Conservation (phyloP, 23 tunicate genomes). For the Oikopleura vanhoeffeni region DNA sequence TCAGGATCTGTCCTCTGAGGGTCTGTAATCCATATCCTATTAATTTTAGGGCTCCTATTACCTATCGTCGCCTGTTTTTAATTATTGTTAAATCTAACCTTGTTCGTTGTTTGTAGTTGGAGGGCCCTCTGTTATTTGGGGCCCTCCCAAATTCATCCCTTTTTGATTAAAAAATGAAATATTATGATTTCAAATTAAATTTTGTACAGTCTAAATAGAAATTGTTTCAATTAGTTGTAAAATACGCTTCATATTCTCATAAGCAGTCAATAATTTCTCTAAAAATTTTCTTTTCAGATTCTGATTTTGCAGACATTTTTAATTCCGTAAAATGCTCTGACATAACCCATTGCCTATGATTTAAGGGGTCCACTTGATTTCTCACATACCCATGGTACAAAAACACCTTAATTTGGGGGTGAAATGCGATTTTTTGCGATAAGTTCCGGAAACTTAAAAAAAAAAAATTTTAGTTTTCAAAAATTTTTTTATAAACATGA, state of each 20-base stretch:
- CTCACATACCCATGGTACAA: background rate
- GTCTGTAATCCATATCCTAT: too few species aligned
- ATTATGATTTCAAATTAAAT: background rate
- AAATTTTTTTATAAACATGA: too few species aligned
- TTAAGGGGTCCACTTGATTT: background rate
- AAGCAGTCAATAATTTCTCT: background rate
- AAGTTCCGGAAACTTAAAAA: too few species aligned
- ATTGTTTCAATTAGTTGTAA: background rate
- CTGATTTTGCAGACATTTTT: background rate
- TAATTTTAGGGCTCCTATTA: too few species aligned
- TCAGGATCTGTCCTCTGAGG: too few species aligned
- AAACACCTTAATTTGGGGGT: too few species aligned
- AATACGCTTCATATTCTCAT: background rate
- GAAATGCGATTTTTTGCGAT: too few species aligned
- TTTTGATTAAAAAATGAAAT: background rate
- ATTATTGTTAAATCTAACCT: too few species aligned
- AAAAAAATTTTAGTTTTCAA: too few species aligned
- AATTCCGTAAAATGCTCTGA: background rate
- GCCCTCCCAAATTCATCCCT: background rate
- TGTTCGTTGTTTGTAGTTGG: background rate
- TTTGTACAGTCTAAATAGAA: background rate
- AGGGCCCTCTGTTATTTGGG: background rate
- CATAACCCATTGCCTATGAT: background rate
- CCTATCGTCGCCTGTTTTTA: too few species aligned
- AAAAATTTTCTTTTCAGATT: background rate